These are phyloP conservation scores for Apteryx mantelli DNA, from an alignment of 2,113 vertebrate species.

Conservation along the genomic window DNA sequence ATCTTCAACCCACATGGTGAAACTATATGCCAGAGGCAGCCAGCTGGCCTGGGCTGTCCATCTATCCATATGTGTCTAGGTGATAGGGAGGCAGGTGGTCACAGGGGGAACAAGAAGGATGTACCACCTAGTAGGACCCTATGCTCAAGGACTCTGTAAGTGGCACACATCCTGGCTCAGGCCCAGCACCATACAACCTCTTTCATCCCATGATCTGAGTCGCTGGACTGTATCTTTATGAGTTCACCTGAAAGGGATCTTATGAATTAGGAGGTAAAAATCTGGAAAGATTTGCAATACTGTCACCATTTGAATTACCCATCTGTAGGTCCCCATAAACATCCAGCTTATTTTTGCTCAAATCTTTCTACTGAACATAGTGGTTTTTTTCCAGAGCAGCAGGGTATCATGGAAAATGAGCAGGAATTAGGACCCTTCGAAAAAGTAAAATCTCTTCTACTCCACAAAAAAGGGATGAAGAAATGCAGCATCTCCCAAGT, in stretches of 20 bases:
- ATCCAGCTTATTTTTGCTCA: not conserved
- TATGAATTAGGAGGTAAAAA: not conserved
- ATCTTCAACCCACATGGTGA: not conserved
- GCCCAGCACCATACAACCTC: not conserved
- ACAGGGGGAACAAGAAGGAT: not conserved
- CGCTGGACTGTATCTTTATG: not conserved
- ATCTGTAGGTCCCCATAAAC: not conserved
- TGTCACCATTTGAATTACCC: not conserved
- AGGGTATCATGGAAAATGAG: not conserved
- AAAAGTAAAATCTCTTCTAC: not conserved
- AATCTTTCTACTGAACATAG: not conserved
- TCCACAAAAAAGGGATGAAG: not conserved
- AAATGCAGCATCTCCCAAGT: conserved; percentile 38
- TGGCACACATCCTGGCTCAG: not conserved
- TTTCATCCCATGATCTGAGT: not conserved
- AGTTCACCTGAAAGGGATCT: not conserved
- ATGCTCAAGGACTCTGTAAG: not conserved
- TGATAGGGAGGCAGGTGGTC: not conserved
- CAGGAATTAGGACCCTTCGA: not conserved
- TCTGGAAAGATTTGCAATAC: not conserved
- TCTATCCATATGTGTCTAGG: not conserved
- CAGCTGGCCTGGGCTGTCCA: not conserved
- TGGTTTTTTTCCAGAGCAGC: not conserved
- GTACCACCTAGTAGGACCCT: not conserved
- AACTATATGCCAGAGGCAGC: not conserved